Conservation (phyloP, 2,888 invertebrate species). For the Ischnura elegans region DNA sequence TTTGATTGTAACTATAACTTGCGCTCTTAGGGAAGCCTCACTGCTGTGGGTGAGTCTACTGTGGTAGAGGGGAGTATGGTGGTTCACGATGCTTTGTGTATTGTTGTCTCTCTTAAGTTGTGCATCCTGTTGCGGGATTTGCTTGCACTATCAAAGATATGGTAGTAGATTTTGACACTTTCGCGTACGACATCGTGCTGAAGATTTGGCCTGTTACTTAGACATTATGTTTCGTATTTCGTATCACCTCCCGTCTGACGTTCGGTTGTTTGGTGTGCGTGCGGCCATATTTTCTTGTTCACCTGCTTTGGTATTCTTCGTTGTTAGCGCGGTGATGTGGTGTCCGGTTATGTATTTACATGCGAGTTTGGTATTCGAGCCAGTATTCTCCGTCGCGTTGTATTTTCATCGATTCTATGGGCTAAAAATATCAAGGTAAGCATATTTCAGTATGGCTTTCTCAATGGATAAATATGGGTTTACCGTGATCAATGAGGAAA, state of each 20-base stretch:
- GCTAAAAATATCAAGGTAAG: background rate
- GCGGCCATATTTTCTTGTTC: slow-evolving; percentile 71
- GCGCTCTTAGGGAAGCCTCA: slow-evolving; percentile 59
- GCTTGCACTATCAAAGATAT: background rate
- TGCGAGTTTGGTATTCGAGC: background rate
- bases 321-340: background rate
- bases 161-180: background rate
- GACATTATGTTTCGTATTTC: background rate
- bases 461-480: slow-evolving; percentile 14
- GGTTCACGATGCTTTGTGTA: background rate
- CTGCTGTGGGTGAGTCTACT: slow-evolving; percentile 50
- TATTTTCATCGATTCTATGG: background rate
- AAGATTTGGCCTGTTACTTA: background rate
- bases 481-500: background rate
- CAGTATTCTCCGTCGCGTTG: background rate
- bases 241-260: slow-evolving; percentile 44
- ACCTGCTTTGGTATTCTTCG: slow-evolving; percentile 70
- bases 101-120: slow-evolving; percentile 24
- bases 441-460: background rate
- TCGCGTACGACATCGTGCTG: background rate
- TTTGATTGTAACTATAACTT: background rate
- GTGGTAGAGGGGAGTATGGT: slow-evolving; percentile 17
- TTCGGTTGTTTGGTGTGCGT: slow-evolving; percentile 62
- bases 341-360: background rate
- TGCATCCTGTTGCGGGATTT: background rate